Evolutionary conservation across 2,797 vertebrate genomes (phyloP), one percentile per base, ranked within the genome.

Genomic region (Mycteria americana): DNA sequence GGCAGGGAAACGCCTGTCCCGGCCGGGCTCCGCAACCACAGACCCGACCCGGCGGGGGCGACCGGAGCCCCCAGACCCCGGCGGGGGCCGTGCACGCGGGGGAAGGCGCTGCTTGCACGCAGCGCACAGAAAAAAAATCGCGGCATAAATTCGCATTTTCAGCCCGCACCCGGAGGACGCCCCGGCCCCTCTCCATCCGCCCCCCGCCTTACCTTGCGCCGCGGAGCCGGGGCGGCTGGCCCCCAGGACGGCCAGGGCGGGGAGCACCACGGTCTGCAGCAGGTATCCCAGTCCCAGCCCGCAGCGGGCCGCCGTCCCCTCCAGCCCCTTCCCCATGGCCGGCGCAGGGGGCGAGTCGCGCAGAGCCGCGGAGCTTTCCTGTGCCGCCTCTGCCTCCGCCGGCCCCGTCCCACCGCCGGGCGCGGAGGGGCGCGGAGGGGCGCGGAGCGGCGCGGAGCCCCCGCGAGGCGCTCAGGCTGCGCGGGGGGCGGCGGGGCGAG

Each of bases 121-220:
- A 45, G 46, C 37, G 45, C 30, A 5, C 19, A 10, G 30, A 31
- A 13, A 25, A 37, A 18, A 7, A 25, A 65, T 4, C 45, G 6
- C 16, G 24, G 37, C 48, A 45, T 10, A 31, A 46, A 74, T 27
- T 48, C 14, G 11, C 43, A 2, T 33, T 39, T 48, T 23, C n/a
- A 85, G 17, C 45, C 53, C 19, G 11, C 45, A 24, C 5, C 12
- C 17, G 9, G 21, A 39, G n/a, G 7, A 23, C 4, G 53, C 48
- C 39, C 39, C 67, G n/a, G 25, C 17, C 22, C 35, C 16, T n/a
- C 50, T 67, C 14, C 88, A 21, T 30, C 43, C 89, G 16, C 18
- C 39, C 81, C 21, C 19, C 51, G 8, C 77, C 98, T 99, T 99
- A 99, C 99, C 99, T 99, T 99, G 99, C 92, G 99, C 98, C 13